Conservation (phyloP, 2,888 invertebrate genomes). For the Ametastegia equiseti region DNA sequence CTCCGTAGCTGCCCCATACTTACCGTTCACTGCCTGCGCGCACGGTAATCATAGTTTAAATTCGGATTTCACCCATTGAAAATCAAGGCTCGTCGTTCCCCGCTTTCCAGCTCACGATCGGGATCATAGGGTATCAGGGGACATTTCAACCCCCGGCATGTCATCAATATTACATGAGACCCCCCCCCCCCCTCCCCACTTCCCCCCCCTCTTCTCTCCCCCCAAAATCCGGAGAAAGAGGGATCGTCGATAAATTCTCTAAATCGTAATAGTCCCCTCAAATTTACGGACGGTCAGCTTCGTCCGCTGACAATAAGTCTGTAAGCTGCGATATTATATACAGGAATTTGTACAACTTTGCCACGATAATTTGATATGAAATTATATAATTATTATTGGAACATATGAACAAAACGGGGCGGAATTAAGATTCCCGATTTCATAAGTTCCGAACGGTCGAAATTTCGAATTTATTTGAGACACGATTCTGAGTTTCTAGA, state of each 20-base stretch:
- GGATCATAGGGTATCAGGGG: conserved; percentile 68
- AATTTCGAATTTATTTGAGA: no score
- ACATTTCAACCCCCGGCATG: conserved; percentile 72
- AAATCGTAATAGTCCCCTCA: conserved; percentile 1
- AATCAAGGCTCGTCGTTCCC: conserved; percentile 72
- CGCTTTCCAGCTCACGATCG: conserved; percentile 63
- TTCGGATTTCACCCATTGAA: conserved; percentile 75
- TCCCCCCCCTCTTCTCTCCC: no score
- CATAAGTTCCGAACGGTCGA: no score
- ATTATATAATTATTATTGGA: no score
- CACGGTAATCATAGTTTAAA: conserved; percentile 75
- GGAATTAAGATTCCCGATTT: no score
- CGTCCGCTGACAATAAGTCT: neutral
- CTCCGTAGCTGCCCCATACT: conserved; percentile 71
- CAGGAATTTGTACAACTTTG: no score
- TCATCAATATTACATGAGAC: conserved; percentile 75
- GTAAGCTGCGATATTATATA: neutral
- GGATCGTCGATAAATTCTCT: conserved; percentile 1
- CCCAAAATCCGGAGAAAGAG: neutral
- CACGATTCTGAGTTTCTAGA: no score
- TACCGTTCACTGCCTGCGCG: conserved; percentile 54
- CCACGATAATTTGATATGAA: no score
- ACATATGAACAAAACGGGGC: no score
- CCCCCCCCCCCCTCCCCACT: no score
- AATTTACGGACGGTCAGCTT: conserved; percentile 1